Conservation (phyloP, 2,888 invertebrate species). For the Drosophila lutescens region DNA sequence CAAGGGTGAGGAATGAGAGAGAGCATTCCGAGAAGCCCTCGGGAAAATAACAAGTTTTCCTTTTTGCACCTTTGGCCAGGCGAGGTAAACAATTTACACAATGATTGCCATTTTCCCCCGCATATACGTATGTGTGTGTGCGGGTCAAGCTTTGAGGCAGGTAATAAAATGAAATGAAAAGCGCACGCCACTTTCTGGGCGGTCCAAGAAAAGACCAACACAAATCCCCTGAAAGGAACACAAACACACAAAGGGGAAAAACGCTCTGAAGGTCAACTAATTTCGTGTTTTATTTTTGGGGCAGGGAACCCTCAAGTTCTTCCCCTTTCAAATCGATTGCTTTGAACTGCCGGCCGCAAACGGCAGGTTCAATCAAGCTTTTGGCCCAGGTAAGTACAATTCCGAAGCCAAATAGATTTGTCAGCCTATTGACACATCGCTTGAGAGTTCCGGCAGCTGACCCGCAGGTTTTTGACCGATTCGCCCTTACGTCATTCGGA, state of each 20-base stretch:
- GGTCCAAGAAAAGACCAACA: slow-evolving; percentile 47
- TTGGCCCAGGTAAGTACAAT: slow-evolving; percentile 10
- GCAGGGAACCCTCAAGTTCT: slow-evolving; percentile 10
- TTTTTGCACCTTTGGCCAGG: slow-evolving; percentile 50
- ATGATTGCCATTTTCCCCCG: slow-evolving; percentile 50
- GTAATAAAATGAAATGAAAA: slow-evolving; percentile 65
- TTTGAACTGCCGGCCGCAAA: slow-evolving; percentile 32
- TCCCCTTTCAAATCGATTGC: slow-evolving; percentile 57
- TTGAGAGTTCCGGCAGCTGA: slow-evolving; percentile 62
- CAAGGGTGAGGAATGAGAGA: slow-evolving; percentile 9
- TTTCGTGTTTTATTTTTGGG: slow-evolving; percentile 66
- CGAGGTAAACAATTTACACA: slow-evolving; percentile 54
- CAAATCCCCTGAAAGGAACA: slow-evolving; percentile 28
- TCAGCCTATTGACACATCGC: slow-evolving; percentile 47
- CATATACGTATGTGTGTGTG: background rate
- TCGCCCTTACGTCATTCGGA: slow-evolving; percentile 54
- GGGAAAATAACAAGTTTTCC: slow-evolving; percentile 48
- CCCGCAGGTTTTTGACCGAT: slow-evolving; percentile 8
- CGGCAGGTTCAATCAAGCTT: slow-evolving; percentile 69
- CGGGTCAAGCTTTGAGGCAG: slow-evolving; percentile 54
- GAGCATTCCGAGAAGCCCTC: slow-evolving; percentile 47
- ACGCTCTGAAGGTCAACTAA: slow-evolving; percentile 69
- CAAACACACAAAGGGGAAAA: slow-evolving; percentile 10
- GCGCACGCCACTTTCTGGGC: slow-evolving; percentile 42
- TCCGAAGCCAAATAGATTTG: slow-evolving; percentile 59